A percentile compares a stretch with the other conserved stretches of the same genome.
Conservation (phyloP, 2,797 vertebrate genomes). For the Rousettus madagascariensis region DNA sequence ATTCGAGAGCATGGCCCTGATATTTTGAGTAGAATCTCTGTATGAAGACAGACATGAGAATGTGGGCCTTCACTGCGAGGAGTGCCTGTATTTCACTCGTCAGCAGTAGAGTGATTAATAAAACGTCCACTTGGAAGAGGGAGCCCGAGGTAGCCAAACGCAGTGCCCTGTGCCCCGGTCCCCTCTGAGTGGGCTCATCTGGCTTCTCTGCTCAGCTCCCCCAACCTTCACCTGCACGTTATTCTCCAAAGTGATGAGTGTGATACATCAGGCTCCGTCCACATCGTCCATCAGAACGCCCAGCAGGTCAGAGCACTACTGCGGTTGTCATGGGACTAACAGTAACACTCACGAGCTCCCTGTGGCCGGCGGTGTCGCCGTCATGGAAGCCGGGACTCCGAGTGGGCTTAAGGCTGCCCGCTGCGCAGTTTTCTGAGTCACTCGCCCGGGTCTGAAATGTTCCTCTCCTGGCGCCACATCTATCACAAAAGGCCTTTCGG, state of each 20-base stretch:
- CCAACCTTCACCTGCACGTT: neutral
- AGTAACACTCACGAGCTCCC: neutral
- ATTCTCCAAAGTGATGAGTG: neutral
- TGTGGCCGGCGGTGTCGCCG: neutral
- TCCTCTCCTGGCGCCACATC: neutral
- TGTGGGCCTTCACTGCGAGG: neutral
- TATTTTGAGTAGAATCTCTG: neutral
- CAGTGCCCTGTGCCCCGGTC: neutral
- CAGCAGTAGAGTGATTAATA: neutral
- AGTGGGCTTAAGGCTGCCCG: neutral
- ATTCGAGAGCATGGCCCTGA: neutral
- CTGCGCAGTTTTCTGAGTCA: neutral
- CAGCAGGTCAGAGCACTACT: neutral
- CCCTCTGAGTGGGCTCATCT: no score
- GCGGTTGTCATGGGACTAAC: neutral
- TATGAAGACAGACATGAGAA: neutral
- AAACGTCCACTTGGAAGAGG: neutral
- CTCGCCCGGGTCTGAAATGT: neutral
- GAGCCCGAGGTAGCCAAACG: neutral
- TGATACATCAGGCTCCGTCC: neutral
- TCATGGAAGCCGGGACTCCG: neutral
- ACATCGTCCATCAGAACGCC: neutral
- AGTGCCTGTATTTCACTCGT: neutral
- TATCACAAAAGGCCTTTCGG: constrained; percentile 37
- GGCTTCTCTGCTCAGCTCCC: neutral